Evolutionary conservation across 2,888 invertebrate species (phyloP).

Genomic region (Crepidodera aurea): DNA sequence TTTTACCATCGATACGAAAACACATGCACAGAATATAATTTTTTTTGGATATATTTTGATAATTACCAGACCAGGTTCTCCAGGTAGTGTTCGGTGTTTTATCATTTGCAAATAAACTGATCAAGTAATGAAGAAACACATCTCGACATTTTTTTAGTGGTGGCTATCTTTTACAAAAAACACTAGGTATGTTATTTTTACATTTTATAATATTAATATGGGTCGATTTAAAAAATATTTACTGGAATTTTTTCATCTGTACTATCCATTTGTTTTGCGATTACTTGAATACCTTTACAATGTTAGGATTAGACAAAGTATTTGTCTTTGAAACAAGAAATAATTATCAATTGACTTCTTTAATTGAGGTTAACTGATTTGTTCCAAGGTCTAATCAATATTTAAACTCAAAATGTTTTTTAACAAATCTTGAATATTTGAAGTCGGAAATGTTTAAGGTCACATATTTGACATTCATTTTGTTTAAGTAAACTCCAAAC

Average conservation of each 20-base stretch:
- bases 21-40: no score
- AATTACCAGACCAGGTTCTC: no score
- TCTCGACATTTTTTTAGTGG: neutral
- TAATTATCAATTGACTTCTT: slow-evolving; percentile 38
- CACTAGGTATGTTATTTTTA: slow-evolving; percentile 8
- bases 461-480: neutral
- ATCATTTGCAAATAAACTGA: neutral
- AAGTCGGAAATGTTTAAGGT: neutral
- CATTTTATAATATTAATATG: neutral
- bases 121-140: neutral
- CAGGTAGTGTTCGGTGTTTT: no score
- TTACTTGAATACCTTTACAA: slow-evolving; percentile 3
- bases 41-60: no score
- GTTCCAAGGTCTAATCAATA: slow-evolving; percentile 41
- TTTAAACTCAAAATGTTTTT: slow-evolving; percentile 1
- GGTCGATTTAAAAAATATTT: neutral
- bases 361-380: slow-evolving; percentile 42
- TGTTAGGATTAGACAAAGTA: neutral
- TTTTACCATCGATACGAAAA: no score
- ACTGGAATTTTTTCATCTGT: neutral
- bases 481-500: no score
- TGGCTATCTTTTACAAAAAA: neutral
- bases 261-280: neutral
- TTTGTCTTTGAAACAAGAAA: neutral
- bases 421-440: neutral